phyloP scores from a whole-genome alignment of 2,888 invertebrate genomes.

The Gymnoscelis rufifasciata region DNA sequence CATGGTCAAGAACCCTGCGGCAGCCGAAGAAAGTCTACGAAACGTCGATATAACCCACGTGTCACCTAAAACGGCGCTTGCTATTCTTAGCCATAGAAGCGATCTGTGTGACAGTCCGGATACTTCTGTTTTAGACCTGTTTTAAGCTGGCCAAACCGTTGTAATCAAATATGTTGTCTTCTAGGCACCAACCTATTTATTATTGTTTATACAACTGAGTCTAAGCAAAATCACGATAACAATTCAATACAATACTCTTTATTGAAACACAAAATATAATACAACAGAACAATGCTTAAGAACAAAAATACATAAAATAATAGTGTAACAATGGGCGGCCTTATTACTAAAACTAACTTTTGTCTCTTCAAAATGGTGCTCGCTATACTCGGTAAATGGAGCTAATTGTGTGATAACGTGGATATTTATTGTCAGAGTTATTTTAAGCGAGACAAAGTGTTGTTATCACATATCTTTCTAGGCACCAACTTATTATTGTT shows the following conservation, averaged over 20 bases:
- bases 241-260: too few relatives aligned
- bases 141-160: conserved; percentile 63
- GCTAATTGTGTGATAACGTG: neutral
- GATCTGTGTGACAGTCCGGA: conserved; percentile 52
- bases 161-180: too few relatives aligned
- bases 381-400: neutral
- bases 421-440: too few relatives aligned
- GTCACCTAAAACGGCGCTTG: conserved; percentile 38
- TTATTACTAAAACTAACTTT: too few relatives aligned
- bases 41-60: conserved; percentile 38
- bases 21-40: conserved; percentile 28
- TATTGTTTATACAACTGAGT: conserved; percentile 5
- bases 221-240: neutral
- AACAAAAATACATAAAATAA: too few relatives aligned
- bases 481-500: too few relatives aligned
- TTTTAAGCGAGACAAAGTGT: too few relatives aligned
- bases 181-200: too few relatives aligned
- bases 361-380: neutral
- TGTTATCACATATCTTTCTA: too few relatives aligned
- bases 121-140: conserved; percentile 62
- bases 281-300: too few relatives aligned
- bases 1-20: conserved; percentile 53
- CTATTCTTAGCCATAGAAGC: conserved; percentile 64
- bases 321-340: too few relatives aligned
- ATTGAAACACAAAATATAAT: too few relatives aligned